Evolutionary conservation across 2,888 invertebrate species (phyloP), one percentile per base, ranked within the genome.

Genomic region (Petrolisthes manimaculis): DNA sequence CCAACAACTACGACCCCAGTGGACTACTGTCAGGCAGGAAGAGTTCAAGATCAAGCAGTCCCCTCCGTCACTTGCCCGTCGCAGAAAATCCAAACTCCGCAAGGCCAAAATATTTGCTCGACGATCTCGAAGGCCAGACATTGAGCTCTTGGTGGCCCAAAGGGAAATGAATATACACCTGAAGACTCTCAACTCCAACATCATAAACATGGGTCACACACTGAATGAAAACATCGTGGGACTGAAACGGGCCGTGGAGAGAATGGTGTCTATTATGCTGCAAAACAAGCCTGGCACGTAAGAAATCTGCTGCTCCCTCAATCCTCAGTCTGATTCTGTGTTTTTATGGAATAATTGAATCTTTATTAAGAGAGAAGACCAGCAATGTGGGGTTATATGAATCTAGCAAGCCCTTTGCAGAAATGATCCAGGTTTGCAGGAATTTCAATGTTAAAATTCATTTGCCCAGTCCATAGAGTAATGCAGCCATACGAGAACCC

Each of bases 201-300:
- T 86, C 77, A 75, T 77, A 67, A 55, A 18, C 18, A 83, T 86
- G 75, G 86, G 86, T 8, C 75, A 86, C 81, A 83, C 86, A 0
- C 67, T 86, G 37, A 86, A 86, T 55, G 86, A 86, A n/a, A 86
- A 86, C 81, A 86, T 86, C 77, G 51, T 86, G 55, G 86, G 86
- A n/a, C 77, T 86, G 21, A 86, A 86, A 83, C 81, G 86, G 21
- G 86, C 86, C 3, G 86, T 86, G 24, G 86, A 86, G 77, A 82
- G 86, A n/a, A 86, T 86, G 86, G 86, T 86, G 53, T 75, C 86
- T 24, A 86, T 83, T n/a, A 86, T 86, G 86, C 82, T 86, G 53
- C 86, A 86, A 69, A 86, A 86, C 67, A 86, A 82, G 81, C 61
- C 81, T 61, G 71, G 74, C 24, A 55, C 75, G 6, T 71, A 71